Evolutionary conservation across 2,113 vertebrate genomes (phyloP).

Genomic region (Xenopus laevis): DNA sequence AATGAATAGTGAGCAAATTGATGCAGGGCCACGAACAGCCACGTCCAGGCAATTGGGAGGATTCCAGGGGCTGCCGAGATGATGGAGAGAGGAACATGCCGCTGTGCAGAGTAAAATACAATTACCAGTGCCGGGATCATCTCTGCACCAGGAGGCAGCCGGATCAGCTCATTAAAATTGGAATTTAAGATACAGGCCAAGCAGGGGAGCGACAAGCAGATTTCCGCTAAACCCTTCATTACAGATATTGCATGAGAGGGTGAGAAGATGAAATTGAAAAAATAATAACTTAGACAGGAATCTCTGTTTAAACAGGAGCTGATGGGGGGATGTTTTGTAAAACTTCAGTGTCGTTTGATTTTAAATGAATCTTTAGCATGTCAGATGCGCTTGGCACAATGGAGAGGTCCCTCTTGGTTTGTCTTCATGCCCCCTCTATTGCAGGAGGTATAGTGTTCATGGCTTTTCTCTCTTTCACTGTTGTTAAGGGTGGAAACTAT

Average conservation of each 20-base stretch:
- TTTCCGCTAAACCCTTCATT: constrained; percentile 20
- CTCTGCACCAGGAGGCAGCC: constrained; percentile 12
- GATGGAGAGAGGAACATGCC: constrained; percentile 27
- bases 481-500: too few species aligned
- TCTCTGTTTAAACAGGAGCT: too few species aligned
- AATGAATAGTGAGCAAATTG: constrained; percentile 31
- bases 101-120: constrained; percentile 24
- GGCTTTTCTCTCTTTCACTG: too few species aligned
- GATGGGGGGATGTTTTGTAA: too few species aligned
- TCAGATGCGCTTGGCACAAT: neutral
- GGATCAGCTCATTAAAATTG: constrained; percentile 35
- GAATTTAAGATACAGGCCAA: constrained; percentile 33
- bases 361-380: neutral
- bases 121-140: constrained; percentile 21
- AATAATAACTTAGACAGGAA: constrained; percentile 23
- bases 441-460: too few species aligned
- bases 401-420: too few species aligned
- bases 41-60: constrained; percentile 24
- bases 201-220: neutral
- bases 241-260: neutral
- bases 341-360: neutral
- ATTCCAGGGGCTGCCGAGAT: constrained; percentile 1
- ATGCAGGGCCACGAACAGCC: constrained; percentile 30
- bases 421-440: too few species aligned
- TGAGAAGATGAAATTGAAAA: constrained; percentile 36